Percentiles rank a stretch among this genome's conserved stretches.
Evolutionary conservation across 2,113 vertebrate species (phyloP).

Genomic region (Malurus cyaneus): DNA sequence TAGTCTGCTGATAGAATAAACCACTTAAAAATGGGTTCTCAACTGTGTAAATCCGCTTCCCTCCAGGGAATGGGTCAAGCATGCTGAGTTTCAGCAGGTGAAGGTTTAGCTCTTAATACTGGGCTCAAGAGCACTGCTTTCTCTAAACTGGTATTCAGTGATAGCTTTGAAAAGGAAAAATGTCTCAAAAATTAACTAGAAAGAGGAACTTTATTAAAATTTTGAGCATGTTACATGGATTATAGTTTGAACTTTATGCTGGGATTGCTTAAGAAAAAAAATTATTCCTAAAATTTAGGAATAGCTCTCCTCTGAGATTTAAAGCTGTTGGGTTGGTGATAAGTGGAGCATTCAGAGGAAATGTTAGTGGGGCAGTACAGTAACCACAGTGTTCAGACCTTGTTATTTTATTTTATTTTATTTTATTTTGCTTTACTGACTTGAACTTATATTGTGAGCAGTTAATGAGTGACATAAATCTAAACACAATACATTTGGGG

Average conservation of each 20-base stretch:
- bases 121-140: neutral
- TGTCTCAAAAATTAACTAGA: neutral
- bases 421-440: neutral
- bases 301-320: neutral
- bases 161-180: neutral
- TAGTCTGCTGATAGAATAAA: constrained; percentile 39
- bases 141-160: neutral
- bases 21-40: constrained; percentile 19
- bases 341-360: neutral
- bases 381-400: neutral
- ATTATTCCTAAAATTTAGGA: neutral
- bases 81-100: neutral
- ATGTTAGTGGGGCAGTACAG: neutral
- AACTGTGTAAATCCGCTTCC: constrained; percentile 26
- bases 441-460: neutral
- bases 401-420: neutral
- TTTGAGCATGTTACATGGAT: neutral
- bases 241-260: neutral
- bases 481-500: neutral
- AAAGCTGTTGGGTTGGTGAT: neutral
- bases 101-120: neutral
- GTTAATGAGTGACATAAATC: neutral
- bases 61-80: neutral
- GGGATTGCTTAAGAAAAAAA: neutral
- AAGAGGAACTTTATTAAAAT: neutral